Percentiles rank a stretch among this genome's conserved stretches.
Conservation (phyloP, 1,140 invertebrate genomes). For the Zaprionus camerounensis region DNA sequence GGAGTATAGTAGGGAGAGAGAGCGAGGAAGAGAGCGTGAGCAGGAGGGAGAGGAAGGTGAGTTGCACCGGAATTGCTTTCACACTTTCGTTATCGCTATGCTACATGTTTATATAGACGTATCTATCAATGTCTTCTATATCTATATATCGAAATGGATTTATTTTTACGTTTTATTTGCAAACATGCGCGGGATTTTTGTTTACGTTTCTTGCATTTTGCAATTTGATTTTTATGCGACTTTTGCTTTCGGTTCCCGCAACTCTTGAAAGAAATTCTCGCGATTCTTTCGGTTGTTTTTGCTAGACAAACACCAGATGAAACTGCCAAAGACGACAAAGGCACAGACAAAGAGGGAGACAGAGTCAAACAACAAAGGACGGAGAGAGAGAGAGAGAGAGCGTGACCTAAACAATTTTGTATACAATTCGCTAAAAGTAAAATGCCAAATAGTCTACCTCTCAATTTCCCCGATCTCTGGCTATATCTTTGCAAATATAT, state of each 20-base stretch:
- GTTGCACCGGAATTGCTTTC: constrained; percentile 18
- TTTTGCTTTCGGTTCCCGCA: constrained; percentile 30
- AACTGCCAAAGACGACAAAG: constrained; percentile 21
- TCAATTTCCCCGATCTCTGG: constrained; percentile 5
- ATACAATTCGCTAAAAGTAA: constrained; percentile 74
- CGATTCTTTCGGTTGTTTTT: constrained; percentile 35
- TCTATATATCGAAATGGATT: constrained; percentile 1
- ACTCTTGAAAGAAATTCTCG: constrained; percentile 8
- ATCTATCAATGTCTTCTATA: constrained; percentile 7
- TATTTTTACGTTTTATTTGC: constrained; percentile 10
- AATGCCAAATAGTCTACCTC: constrained; percentile 70
- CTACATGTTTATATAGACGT: constrained; percentile 7
- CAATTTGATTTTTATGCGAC: constrained; percentile 41
- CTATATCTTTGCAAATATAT: constrained; percentile 8
- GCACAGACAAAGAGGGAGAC: background rate
- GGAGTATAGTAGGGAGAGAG: too few relatives aligned
- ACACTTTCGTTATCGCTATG: constrained; percentile 39
- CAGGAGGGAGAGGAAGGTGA: background rate
- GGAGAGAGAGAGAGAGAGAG: constrained; percentile 7
- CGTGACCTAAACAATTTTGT: constrained; percentile 76
- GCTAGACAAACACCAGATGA: constrained; percentile 24
- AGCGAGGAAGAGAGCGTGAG: background rate
- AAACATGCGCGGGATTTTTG: constrained; percentile 17
- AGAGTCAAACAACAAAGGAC: constrained; percentile 14
- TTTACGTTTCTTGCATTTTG: constrained; percentile 33